Percentiles rank a stretch among this genome's conserved stretches.
Conservation (phyloP, 2,113 vertebrate species). For the rabbit (Oryctolagus cuniculus) region DNA sequence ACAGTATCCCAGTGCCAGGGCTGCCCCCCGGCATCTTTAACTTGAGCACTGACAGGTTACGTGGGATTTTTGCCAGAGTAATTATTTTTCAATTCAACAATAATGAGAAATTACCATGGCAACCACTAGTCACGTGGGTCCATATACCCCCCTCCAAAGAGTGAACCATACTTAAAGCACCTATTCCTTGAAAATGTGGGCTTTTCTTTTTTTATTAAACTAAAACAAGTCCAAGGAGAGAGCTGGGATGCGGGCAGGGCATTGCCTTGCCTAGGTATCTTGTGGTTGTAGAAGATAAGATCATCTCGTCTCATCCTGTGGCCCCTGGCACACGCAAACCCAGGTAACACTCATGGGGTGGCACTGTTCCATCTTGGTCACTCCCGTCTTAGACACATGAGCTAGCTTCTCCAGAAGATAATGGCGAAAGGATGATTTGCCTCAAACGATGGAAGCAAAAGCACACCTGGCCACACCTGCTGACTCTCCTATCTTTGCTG, state of each 20-base stretch:
- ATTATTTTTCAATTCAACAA: slow-evolving; percentile 94
- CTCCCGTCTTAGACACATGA: neutral
- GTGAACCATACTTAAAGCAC: slow-evolving; percentile 83
- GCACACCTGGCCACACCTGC: rapidly evolving
- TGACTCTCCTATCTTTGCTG: neutral
- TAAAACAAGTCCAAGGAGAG: slow-evolving; percentile 81
- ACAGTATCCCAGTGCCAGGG: slow-evolving; percentile 82
- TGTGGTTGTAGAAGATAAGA: slow-evolving; percentile 44
- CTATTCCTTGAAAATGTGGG: slow-evolving; percentile 84
- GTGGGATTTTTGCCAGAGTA: slow-evolving; percentile 91
- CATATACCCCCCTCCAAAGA: slow-evolving; percentile 87
- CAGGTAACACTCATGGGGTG: neutral
- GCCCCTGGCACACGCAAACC: neutral
- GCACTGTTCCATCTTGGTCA: neutral
- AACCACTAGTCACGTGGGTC: slow-evolving; percentile 89
- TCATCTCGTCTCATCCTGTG: neutral
- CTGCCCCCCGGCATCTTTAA: slow-evolving; percentile 90
- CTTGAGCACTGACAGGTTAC: slow-evolving; percentile 91
- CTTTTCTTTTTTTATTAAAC: slow-evolving; percentile 77
- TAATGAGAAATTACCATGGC: slow-evolving; percentile 95
- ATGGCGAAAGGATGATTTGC: rapidly evolving
- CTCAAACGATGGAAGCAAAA: neutral
- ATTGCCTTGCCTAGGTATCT: neutral
- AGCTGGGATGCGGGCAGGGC: slow-evolving; percentile 61
- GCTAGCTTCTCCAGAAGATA: neutral